phyloP scores from a whole-genome alignment of 2,113 vertebrate genomes.

The Stigmatopora argus region DNA sequence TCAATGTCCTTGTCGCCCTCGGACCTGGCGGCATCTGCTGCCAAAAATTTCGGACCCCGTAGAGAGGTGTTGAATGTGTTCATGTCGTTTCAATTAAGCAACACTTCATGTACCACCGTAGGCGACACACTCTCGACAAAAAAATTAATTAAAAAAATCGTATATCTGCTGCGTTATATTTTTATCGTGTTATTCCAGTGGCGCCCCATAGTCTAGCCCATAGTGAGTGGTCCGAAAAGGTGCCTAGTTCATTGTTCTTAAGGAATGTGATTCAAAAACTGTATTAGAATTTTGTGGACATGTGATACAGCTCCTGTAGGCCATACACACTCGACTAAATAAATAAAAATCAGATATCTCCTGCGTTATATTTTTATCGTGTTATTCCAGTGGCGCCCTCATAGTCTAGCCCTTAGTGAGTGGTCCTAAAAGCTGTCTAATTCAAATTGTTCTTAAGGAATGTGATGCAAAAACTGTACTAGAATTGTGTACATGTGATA shows the following conservation, averaged over 20 bases:
- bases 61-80: constrained; percentile 45
- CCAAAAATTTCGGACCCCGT: constrained; percentile 41
- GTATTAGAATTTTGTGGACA: background rate
- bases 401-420: background rate
- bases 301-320: background rate
- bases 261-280: background rate
- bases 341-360: too few species aligned
- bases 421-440: background rate
- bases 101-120: constrained; percentile 46
- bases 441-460: background rate
- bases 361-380: background rate
- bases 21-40: constrained; percentile 32
- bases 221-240: background rate
- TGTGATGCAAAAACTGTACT: background rate
- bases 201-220: background rate
- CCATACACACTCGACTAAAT: too few species aligned
- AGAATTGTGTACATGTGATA: background rate
- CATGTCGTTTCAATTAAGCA: constrained; percentile 42
- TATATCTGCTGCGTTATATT: constrained; percentile 4
- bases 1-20: constrained; percentile 52
- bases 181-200: background rate
- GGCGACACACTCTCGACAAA: constrained; percentile 12
- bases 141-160: constrained; percentile 11
- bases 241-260: background rate
- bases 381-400: background rate